Evolutionary conservation across 2,888 invertebrate species (phyloP).

Genomic region (Sturmia bella): DNA sequence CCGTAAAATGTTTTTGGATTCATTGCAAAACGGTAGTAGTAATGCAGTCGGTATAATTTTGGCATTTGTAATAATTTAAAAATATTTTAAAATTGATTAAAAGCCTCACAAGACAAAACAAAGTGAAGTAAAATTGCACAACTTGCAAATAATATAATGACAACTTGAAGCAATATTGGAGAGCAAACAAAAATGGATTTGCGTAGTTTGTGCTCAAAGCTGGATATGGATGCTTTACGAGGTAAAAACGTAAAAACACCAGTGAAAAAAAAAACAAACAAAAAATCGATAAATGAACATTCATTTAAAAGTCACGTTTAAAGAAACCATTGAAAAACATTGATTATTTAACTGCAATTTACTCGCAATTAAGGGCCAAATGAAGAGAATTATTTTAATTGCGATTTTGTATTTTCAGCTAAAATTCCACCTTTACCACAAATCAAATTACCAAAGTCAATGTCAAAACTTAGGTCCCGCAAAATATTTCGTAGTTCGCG

Average conservation of each 20-base stretch:
- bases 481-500: conserved; percentile 78
- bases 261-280: conserved; percentile 2
- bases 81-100: conserved; percentile 60
- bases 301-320: conserved; percentile 46
- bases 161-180: conserved; percentile 2
- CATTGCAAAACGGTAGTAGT: conserved; percentile 55
- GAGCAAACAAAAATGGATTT: conserved; percentile 75
- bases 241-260: conserved; percentile 70
- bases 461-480: conserved; percentile 78
- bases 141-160: background rate
- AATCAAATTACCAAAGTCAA: conserved; percentile 79
- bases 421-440: conserved; percentile 75
- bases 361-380: conserved; percentile 56
- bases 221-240: conserved; percentile 78
- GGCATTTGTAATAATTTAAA: conserved; percentile 65
- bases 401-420: conserved; percentile 72
- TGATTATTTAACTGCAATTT: conserved; percentile 35
- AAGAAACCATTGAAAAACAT: conserved; percentile 56
- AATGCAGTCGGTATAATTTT: conserved; percentile 64
- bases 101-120: conserved; percentile 40
- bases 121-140: conserved; percentile 44
- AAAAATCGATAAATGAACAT: conserved; percentile 24
- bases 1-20: conserved; percentile 66
- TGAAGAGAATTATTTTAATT: conserved; percentile 11
- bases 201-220: conserved; percentile 78